Base-by-base conservation (phyloP, 2,113 vertebrate genomes). In the Tylochromis polylepis region DNA sequence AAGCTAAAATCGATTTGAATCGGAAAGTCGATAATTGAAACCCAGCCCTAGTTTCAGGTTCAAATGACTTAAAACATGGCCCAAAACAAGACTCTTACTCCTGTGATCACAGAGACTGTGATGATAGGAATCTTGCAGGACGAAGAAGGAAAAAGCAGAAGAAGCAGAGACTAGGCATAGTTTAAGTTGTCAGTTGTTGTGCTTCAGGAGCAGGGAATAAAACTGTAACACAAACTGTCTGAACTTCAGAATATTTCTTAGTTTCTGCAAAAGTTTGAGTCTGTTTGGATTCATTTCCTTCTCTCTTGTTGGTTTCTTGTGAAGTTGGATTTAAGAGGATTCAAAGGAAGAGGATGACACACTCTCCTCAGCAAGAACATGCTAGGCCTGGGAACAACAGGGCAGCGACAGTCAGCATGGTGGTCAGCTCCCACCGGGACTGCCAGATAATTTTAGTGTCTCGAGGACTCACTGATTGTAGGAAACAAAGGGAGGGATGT, bases 141-240 rank as follows among this genome's bases (percentile, higher is more conserved):
- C 0, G 31, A 20, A n/a, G 59, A 34, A 62, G 16, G 12, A 27
- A 27, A 57, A 0, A 0, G 2, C 27, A 3, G 58, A 59, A 31
- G 11, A 16, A 72, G 65, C n/a, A 41, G 46, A 6, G 41, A 11
- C 18, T 75, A 53, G 51, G 2, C 3, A 3, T 20, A 4, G 24
- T 75, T 22, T 18, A 46, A 72, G 22, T 6, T 46, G 65, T 46
- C 38, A 3, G 14, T 24, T 27, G 43, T 72, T 43, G 65, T 70
- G 5, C 22, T 24, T 72, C 67, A 72, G 41, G 38, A 72, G 3
- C 24, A 29, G 67, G 16, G 18, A 18, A 11, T 49, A 29, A 75
- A 75, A 49, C 0, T 5, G 41, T 14, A 75, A 29, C 41, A 5
- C 9, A 29, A 75, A 29, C 3, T 29, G 6, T 49, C 41, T 0